These are phyloP conservation scores for Sturnus vulgaris DNA, from an alignment of 2,113 vertebrate genomes.

Conservation along the genomic window DNA sequence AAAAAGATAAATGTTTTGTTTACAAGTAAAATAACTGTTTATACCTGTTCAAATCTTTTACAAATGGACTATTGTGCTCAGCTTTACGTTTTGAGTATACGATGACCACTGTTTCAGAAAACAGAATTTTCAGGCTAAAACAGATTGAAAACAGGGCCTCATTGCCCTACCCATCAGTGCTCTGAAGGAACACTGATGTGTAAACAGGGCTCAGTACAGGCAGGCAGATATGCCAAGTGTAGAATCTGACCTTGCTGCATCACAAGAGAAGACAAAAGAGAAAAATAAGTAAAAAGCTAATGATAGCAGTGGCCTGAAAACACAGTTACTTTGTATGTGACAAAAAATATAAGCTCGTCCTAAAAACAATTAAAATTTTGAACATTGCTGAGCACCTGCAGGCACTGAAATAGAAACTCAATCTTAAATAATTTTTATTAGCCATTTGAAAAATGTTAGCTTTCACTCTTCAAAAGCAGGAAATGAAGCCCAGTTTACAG, in stretches of 20 bases:
- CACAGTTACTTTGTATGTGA: neutral
- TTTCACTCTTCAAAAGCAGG: neutral
- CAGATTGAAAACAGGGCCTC: neutral
- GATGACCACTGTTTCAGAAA: neutral
- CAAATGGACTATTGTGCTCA: neutral
- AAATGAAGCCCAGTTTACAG: neutral
- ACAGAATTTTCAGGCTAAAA: neutral
- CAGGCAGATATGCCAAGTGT: neutral
- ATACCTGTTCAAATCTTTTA: neutral
- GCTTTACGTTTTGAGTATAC: neutral
- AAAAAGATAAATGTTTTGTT: neutral
- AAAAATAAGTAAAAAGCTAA: neutral
- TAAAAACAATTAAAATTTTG: no score
- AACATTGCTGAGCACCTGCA: neutral
- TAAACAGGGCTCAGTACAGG: neutral
- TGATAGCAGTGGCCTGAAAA: neutral
- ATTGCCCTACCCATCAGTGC: neutral
- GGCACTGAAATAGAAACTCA: neutral
- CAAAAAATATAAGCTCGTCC: neutral
- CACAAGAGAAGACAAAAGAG: neutral
- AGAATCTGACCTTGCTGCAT: neutral
- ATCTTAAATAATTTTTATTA: neutral
- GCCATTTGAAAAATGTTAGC: neutral
- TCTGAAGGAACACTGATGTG: neutral
- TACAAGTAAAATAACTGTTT: neutral